Conservation (phyloP, 2,888 invertebrate genomes). For the Melinaea marsaeus region DNA sequence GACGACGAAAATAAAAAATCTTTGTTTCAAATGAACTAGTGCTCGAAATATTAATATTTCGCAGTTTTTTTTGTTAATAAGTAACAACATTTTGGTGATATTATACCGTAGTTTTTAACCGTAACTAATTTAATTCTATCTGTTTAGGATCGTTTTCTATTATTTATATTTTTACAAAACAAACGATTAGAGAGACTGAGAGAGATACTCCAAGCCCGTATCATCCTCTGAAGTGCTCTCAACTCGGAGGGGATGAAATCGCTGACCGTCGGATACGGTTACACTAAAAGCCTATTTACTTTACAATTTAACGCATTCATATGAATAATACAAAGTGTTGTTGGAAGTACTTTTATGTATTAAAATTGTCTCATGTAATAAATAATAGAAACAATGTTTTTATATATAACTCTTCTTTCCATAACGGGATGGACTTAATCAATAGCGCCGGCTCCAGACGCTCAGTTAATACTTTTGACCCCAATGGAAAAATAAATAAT, state of each 20-base stretch:
- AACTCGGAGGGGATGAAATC: constrained; percentile 17
- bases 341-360: too few species aligned
- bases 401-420: too few species aligned
- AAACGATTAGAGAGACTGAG: constrained; percentile 1
- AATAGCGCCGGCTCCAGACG: not conserved
- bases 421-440: too few species aligned
- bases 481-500: not conserved
- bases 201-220: constrained; percentile 3
- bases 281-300: not conserved
- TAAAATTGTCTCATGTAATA: too few species aligned
- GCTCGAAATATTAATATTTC: not conserved
- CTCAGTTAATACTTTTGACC: not conserved
- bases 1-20: not conserved
- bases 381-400: too few species aligned
- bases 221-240: constrained; percentile 18
- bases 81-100: not conserved
- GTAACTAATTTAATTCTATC: not conserved
- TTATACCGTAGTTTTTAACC: not conserved
- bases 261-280: constrained; percentile 16
- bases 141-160: not conserved
- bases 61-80: not conserved
- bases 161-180: not conserved
- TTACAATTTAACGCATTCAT: not conserved
- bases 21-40: not conserved
- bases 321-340: too few species aligned